phyloP scores from a whole-genome alignment of 2,888 invertebrate genomes.

The Eupeodes luniger region DNA sequence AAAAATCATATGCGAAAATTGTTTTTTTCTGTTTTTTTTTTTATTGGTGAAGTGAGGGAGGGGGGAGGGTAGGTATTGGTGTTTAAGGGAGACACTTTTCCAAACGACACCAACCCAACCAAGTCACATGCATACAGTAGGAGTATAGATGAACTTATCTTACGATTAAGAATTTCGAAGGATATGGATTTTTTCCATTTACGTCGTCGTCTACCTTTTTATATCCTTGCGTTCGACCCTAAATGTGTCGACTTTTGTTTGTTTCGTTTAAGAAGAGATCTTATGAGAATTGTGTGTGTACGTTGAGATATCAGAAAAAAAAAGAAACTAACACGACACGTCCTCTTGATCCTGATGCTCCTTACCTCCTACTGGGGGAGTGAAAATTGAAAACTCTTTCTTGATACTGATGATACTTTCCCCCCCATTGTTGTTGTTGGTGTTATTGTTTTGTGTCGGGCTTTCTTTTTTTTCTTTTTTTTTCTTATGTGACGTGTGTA shows the following conservation, averaged over 20 bases:
- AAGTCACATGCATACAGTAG: not conserved
- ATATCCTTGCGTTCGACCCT: not conserved
- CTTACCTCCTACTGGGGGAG: not conserved
- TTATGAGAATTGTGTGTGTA: conserved; percentile 30
- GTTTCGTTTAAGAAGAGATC: conserved; percentile 65
- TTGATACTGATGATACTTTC: conserved; percentile 35
- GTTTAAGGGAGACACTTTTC: not conserved
- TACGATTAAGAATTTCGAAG: conserved; percentile 48
- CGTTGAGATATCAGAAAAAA: conserved; percentile 38
- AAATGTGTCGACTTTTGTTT: conserved; percentile 74
- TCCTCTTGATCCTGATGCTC: conserved; percentile 5
- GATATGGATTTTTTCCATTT: not conserved
- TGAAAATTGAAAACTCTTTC: conserved; percentile 72
- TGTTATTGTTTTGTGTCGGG: not conserved
- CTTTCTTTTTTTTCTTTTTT: not conserved
- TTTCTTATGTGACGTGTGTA: conserved; percentile 27
- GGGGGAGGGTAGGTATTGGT: not conserved
- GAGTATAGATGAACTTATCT: conserved; percentile 37
- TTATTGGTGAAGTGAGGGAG: not conserved
- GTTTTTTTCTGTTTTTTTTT: conserved; percentile 29
- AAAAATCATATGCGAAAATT: conserved; percentile 74
- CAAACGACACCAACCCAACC: not conserved
- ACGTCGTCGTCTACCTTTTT: not conserved
- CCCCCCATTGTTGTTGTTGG: conserved; percentile 36
- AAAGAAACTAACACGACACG: conserved; percentile 47